Conservation (phyloP, 2,888 invertebrate genomes). For the Dynastes maya region DNA sequence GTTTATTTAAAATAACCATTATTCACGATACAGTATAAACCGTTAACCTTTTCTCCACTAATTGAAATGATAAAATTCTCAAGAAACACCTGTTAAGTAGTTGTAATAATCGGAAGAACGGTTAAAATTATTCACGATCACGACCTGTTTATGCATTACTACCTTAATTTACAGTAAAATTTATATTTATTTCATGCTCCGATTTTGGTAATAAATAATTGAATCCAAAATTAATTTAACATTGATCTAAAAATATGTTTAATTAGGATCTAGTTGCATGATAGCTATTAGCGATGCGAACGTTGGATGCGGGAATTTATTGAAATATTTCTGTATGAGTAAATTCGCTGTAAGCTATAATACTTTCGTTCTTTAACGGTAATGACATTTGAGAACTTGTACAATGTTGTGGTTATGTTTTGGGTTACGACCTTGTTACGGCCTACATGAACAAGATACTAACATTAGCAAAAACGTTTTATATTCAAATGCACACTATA, state of each 20-base stretch:
- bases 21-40: conserved; percentile 5
- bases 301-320: background rate
- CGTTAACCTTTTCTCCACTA: conserved; percentile 32
- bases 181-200: too few relatives aligned
- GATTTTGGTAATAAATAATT: too few relatives aligned
- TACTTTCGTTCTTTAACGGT: conserved; percentile 21
- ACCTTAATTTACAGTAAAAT: too few relatives aligned
- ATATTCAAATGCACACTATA: background rate
- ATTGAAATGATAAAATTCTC: conserved; percentile 26
- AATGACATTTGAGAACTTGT: conserved; percentile 31
- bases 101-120: conserved; percentile 19
- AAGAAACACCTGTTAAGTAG: conserved; percentile 38
- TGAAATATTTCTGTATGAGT: background rate
- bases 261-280: too few relatives aligned
- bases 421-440: conserved; percentile 37
- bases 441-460: conserved; percentile 33
- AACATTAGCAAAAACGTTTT: conserved; percentile 17
- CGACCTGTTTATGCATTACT: too few relatives aligned
- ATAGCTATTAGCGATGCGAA: too few relatives aligned
- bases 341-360: background rate
- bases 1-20: background rate
- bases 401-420: conserved; percentile 16
- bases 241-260: too few relatives aligned
- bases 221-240: too few relatives aligned
- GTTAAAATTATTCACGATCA: background rate